These are phyloP conservation scores for Micrasema minimum DNA, from an alignment of 1,140 invertebrate genomes.

Conservation along the genomic window DNA sequence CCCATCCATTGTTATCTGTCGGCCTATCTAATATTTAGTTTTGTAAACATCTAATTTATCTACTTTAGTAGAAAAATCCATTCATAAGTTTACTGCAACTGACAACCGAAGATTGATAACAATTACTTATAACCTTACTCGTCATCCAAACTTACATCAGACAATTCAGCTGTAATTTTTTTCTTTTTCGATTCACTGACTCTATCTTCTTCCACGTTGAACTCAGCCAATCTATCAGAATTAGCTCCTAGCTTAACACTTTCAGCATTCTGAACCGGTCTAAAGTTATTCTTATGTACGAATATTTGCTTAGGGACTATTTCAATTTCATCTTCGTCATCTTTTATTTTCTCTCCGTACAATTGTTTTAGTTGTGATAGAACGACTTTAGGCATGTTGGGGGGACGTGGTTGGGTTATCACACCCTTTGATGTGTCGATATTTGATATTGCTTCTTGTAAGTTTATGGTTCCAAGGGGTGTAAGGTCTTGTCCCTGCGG, in stretches of 20 bases:
- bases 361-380: conserved; percentile 44
- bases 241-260: not conserved
- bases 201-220: conserved; percentile 45
- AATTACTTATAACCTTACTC: conserved; percentile 41
- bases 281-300: not conserved
- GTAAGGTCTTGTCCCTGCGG: not conserved
- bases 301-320: not conserved
- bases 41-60: too few relatives aligned
- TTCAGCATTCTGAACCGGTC: not conserved
- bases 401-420: conserved; percentile 38
- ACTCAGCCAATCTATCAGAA: conserved; percentile 40
- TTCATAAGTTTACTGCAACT: too few relatives aligned
- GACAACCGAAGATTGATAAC: too few relatives aligned
- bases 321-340: not conserved
- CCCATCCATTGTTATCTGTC: too few relatives aligned
- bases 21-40: too few relatives aligned
- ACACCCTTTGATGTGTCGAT: conserved; percentile 14
- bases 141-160: conserved; percentile 51
- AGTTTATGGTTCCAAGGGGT: conserved; percentile 24
- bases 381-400: conserved; percentile 10
- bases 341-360: conserved; percentile 34
- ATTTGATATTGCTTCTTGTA: conserved; percentile 8
- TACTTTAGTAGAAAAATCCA: too few relatives aligned
- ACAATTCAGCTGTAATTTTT: conserved; percentile 46
- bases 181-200: conserved; percentile 32